These are phyloP conservation scores for Ophiodon elongatus DNA, from an alignment of 2,113 vertebrate species.

Conservation along the genomic window DNA sequence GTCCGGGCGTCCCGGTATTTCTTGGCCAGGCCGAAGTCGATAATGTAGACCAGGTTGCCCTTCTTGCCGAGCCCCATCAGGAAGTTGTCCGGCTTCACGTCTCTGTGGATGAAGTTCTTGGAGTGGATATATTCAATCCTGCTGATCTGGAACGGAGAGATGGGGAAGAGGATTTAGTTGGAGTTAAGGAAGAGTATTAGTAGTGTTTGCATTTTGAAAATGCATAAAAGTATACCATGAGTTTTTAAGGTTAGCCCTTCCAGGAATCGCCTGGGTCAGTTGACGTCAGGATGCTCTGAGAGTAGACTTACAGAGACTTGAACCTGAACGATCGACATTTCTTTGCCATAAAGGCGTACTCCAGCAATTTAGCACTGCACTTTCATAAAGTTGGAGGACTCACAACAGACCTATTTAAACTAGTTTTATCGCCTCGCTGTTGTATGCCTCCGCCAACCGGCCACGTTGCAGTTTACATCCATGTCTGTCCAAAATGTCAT, in stretches of 20 bases:
- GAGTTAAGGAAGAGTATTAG: not conserved
- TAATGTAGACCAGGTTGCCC: conserved; percentile 98
- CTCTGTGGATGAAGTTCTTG: conserved; percentile 99
- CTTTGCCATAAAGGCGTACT: too few species aligned
- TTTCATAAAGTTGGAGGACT: too few species aligned
- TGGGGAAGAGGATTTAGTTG: not conserved
- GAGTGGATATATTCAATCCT: conserved; percentile 98
- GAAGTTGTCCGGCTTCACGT: conserved; percentile 98
- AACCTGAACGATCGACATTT: not conserved
- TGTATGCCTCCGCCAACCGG: too few species aligned
- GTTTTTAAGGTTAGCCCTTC: not conserved
- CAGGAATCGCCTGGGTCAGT: not conserved
- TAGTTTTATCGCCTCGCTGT: too few species aligned
- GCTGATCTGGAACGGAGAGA: conserved; percentile 88
- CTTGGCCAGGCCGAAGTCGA: conserved; percentile 98
- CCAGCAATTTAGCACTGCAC: not conserved
- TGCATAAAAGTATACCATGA: too few species aligned
- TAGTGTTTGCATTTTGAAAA: not conserved
- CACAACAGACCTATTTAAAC: too few species aligned
- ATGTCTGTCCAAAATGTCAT: too few species aligned
- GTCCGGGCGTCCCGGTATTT: conserved; percentile 97
- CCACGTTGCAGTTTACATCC: too few species aligned
- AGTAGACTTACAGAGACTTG: not conserved
- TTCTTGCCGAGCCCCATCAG: conserved; percentile 99
- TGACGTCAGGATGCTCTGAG: too few species aligned